phyloP scores from a whole-genome alignment of 2,888 invertebrate species.

The Incurvaria masculella region DNA sequence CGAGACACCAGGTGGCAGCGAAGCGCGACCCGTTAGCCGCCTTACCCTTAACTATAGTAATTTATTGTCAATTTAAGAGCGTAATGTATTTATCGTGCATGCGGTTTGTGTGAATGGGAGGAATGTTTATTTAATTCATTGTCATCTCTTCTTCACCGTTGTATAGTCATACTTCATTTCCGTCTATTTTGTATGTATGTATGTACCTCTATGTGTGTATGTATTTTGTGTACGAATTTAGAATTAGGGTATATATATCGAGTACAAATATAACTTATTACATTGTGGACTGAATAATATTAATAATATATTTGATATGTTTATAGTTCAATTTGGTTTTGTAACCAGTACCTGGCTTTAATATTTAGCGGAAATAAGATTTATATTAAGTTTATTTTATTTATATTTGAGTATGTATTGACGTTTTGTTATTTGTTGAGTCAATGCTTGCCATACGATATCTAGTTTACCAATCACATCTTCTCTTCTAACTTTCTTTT shows the following conservation, averaged over 20 bases:
- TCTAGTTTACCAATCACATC: background rate
- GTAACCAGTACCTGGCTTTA: conserved; percentile 40
- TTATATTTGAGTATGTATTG: conserved; percentile 7
- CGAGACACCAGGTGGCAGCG: background rate
- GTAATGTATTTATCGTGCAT: background rate
- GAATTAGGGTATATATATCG: background rate
- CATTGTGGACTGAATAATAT: conserved; percentile 1
- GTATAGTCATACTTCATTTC: background rate
- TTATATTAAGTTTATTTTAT: conserved; percentile 22
- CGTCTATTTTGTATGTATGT: conserved; percentile 6
- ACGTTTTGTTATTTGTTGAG: conserved; percentile 5
- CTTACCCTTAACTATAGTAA: background rate
- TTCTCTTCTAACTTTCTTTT: background rate
- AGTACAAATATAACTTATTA: background rate
- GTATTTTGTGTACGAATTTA: background rate
- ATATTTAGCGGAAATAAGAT: conserved; percentile 21
- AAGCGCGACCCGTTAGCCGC: background rate
- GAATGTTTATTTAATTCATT: too few relatives aligned
- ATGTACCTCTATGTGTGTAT: background rate
- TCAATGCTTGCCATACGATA: background rate
- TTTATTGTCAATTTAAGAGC: background rate
- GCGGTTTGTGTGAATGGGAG: background rate
- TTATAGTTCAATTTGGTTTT: conserved; percentile 15
- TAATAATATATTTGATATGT: conserved; percentile 18
- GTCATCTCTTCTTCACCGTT: too few relatives aligned